These are phyloP conservation scores for Nephrotoma guestfalica DNA, from an alignment of 2,888 invertebrate species.

Conservation along the genomic window DNA sequence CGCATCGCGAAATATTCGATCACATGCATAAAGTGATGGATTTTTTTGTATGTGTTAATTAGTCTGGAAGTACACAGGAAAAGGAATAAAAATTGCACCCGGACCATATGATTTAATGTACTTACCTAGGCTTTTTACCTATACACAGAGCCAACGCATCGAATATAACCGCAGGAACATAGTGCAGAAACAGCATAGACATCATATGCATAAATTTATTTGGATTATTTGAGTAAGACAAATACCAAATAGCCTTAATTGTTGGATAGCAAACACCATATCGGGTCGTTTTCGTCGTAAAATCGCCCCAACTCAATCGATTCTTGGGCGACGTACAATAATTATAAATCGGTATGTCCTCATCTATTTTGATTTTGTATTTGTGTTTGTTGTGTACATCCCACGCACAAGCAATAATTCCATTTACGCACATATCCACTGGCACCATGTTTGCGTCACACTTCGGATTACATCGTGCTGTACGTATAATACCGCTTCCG, in stretches of 20 bases:
- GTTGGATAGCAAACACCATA: conserved; percentile 44
- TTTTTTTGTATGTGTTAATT: conserved; percentile 56
- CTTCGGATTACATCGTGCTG: conserved; percentile 54
- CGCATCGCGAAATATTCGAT: conserved; percentile 66
- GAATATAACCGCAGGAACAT: conserved; percentile 46
- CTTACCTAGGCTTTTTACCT: conserved; percentile 46
- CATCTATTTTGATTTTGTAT: conserved; percentile 12
- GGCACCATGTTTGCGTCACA: conserved; percentile 65
- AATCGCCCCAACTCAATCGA: conserved; percentile 63
- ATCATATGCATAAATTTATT: conserved; percentile 38
- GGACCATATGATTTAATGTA: neutral
- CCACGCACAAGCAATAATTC: conserved; percentile 66
- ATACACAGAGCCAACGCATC: conserved; percentile 39
- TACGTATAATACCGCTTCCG: conserved; percentile 54
- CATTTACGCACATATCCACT: conserved; percentile 66
- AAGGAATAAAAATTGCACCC: neutral
- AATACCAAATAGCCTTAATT: conserved; percentile 52
- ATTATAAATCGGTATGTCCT: conserved; percentile 61
- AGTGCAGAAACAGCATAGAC: conserved; percentile 46
- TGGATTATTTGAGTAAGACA: conserved; percentile 42
- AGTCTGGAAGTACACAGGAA: conserved; percentile 37
- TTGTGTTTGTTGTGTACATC: conserved; percentile 39
- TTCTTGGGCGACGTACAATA: conserved; percentile 74
- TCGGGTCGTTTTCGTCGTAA: conserved; percentile 42
- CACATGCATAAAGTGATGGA: conserved; percentile 56